Base-by-base conservation (phyloP, 2,888 invertebrate species). In the Orthonychiurus folsomi region DNA sequence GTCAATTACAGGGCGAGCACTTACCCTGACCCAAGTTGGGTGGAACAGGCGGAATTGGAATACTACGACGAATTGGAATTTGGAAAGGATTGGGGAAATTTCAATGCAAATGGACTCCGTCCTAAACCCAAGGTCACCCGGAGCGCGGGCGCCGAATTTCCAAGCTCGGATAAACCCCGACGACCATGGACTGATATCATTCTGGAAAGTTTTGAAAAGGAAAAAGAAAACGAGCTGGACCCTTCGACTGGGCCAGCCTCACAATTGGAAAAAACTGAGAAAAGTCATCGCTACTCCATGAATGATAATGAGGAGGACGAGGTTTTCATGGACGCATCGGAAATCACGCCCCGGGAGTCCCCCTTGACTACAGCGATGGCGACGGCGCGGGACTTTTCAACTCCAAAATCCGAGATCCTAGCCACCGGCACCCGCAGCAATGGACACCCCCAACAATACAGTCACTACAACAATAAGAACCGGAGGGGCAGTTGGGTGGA, bases 141-240 rank as follows among this genome's bases (percentile, higher is more conserved):
- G 9, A 48, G 15, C 15, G 9, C 52, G n/a, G 20, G n/a, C 9
- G 5, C 52, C 5, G 37, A 37, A 37, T 9, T 21, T 12, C 50
- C 47, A 21, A 3, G 3, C 20, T 20, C 27, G 15, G 27, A 53
- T 28, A 23, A 37, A 48, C 65, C 68, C n/a, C 48, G 73, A 25
- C 61, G 73, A 62, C 73, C 73, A 12, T 73, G 73, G 73, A 73
- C 73, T 3, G 73, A 73, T 63, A 66, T 71, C 58, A 66, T 73
- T 27, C 63, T 73, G 25, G 69, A 73, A 28, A 69, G 68, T 62
- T 74, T 69, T 64, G 71, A 71, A 37, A 68, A 69, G 55, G 69
- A 72, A 55, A 67, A 66, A 57, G 58, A 62, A 24, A 54, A 56
- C 18, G 67, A 69, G 59, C 50, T 64, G 20, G 66, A 67, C 26